Conservation (phyloP, 2,797 vertebrate species). For the Platalea minor region DNA sequence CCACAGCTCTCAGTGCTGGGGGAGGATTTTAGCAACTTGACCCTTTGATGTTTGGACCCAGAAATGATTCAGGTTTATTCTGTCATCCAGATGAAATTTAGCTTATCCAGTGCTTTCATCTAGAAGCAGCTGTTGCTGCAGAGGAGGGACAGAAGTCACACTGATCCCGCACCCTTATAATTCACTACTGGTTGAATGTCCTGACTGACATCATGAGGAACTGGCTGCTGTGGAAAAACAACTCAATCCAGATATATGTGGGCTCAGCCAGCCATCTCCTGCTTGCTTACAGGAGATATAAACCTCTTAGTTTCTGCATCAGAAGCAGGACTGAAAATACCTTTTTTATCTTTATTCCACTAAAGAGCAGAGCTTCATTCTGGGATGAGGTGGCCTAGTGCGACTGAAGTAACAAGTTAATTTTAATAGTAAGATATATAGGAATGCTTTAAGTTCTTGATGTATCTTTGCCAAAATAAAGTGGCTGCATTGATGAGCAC, state of each 20-base stretch:
- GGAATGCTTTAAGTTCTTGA: background rate
- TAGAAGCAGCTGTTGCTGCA: background rate
- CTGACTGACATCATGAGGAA: background rate
- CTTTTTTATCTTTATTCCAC: background rate
- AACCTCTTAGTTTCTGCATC: background rate
- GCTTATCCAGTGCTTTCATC: background rate
- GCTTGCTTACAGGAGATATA: background rate
- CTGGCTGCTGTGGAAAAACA: background rate
- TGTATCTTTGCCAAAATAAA: background rate
- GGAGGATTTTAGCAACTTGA: background rate
- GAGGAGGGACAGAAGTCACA: background rate
- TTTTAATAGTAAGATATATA: background rate
- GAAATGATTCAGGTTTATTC: background rate
- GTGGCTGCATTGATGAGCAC: background rate
- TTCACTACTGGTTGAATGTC: background rate
- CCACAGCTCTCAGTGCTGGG: background rate
- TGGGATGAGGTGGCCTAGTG: background rate
- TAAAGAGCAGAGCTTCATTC: background rate
- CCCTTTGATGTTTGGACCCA: background rate
- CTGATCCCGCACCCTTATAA: background rate
- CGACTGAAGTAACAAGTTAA: background rate
- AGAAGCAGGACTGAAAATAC: background rate
- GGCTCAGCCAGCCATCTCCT: background rate
- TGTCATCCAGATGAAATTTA: background rate
- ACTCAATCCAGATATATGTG: rapidly evolving